A percentile compares a stretch with the other conserved stretches of the same genome.
Evolutionary conservation across 2,113 vertebrate genomes (phyloP).

Genomic region (Steatornis caripensis): DNA sequence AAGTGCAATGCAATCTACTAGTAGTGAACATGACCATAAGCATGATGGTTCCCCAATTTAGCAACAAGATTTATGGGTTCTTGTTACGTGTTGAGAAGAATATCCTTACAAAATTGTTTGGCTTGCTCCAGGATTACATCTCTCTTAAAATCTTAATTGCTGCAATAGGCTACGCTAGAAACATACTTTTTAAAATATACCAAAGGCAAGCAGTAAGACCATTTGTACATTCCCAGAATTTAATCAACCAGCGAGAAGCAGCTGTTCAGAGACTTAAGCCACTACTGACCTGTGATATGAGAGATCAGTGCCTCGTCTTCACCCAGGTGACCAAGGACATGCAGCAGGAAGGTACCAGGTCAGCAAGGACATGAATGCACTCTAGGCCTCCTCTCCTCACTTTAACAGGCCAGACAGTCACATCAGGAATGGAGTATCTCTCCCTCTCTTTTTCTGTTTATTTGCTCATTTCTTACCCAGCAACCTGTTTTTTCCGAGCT

Average conservation of each 20-base stretch:
- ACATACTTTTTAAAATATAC: not conserved
- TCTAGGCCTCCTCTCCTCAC: not conserved
- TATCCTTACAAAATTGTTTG: not conserved
- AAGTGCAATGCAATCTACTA: not conserved
- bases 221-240: not conserved
- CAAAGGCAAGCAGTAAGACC: not conserved
- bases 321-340: not conserved
- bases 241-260: not conserved
- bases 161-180: not conserved
- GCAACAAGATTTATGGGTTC: not conserved
- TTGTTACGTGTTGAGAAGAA: not conserved
- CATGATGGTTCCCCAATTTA: not conserved
- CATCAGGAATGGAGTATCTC: not conserved
- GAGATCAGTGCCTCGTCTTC: not conserved
- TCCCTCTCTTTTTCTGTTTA: not conserved
- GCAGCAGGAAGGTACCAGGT: not conserved
- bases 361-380: not conserved
- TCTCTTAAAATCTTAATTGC: not conserved
- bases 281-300: not conserved
- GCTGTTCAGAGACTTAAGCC: not conserved
- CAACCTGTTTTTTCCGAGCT: not conserved
- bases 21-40: not conserved
- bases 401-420: not conserved
- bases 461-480: not conserved
- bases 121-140: not conserved